phyloP scores from a whole-genome alignment of 2,888 invertebrate species.

The Metalampra italica region DNA sequence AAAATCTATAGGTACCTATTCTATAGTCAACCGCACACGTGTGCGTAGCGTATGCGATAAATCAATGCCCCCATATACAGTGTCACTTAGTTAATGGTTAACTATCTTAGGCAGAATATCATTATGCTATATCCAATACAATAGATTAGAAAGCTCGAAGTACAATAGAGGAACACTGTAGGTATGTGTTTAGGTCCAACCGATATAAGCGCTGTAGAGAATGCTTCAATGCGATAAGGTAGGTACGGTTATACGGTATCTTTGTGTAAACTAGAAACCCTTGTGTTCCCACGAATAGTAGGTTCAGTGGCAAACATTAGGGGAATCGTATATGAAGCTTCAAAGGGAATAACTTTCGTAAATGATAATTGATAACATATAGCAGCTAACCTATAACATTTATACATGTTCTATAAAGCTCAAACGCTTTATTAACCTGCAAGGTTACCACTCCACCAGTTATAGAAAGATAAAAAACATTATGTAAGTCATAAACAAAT shows the following conservation, averaged over 20 bases:
- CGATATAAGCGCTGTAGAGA: background rate
- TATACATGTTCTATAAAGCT: too few species aligned
- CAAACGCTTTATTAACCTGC: too few species aligned
- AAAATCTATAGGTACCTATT: conserved; percentile 1
- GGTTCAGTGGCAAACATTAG: background rate
- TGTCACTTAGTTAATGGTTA: conserved; percentile 22
- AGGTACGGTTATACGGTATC: too few species aligned
- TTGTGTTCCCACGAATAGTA: background rate
- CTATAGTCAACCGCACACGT: conserved; percentile 47
- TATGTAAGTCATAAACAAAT: conserved; percentile 10
- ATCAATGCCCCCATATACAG: conserved; percentile 46
- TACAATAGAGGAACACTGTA: background rate
- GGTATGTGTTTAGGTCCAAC: background rate
- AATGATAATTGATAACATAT: background rate
- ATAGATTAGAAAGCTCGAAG: conserved; percentile 6
- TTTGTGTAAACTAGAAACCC: background rate
- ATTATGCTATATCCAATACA: conserved; percentile 2
- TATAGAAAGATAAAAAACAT: background rate
- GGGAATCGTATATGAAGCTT: background rate
- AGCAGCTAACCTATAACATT: too few species aligned
- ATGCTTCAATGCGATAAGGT: background rate
- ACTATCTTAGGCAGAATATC: conserved; percentile 2
- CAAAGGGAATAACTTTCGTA: background rate
- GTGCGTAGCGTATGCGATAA: conserved; percentile 51
- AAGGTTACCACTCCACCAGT: too few species aligned